These are phyloP conservation scores for Heliopora coerulea DNA, from an alignment of 92 coral and sea anemone genomes.

Conservation along the genomic window DNA sequence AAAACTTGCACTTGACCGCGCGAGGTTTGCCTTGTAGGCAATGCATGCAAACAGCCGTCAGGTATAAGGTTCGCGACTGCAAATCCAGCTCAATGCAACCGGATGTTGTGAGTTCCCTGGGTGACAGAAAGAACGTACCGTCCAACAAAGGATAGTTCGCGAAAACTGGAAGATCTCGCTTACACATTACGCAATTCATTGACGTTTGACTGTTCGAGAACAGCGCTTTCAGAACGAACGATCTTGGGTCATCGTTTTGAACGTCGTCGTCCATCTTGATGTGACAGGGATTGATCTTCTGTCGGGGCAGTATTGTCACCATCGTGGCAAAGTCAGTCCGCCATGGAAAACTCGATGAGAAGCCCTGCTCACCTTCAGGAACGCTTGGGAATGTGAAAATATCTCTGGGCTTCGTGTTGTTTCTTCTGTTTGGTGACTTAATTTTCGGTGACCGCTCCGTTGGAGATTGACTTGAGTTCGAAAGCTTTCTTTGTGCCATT, in stretches of 20 bases:
- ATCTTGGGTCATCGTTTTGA: slow-evolving; percentile 82
- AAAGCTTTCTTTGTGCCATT: slow-evolving; percentile 25
- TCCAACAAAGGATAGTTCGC: slow-evolving; percentile 97
- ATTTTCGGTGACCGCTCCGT: slow-evolving; percentile 30
- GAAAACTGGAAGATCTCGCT: slow-evolving; percentile 84
- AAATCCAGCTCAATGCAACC: slow-evolving; percentile 81
- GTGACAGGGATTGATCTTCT: slow-evolving; percentile 95
- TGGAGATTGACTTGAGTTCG: slow-evolving; percentile 34
- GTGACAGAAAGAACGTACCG: slow-evolving; percentile 91
- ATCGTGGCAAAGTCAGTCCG: slow-evolving; percentile 92
- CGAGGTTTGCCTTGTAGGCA: slow-evolving; percentile 93
- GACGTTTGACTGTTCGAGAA: slow-evolving; percentile 70
- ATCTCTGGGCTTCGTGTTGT: slow-evolving; percentile 29
- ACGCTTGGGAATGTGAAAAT: slow-evolving; percentile 23
- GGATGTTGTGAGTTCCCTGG: slow-evolving; percentile 71
- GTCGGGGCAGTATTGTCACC: slow-evolving; percentile 87
- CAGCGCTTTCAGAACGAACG: slow-evolving; percentile 80
- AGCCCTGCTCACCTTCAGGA: slow-evolving; percentile 25
- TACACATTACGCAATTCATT: slow-evolving; percentile 85
- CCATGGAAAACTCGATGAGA: slow-evolving; percentile 64
- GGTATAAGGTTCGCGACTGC: slow-evolving; percentile 70
- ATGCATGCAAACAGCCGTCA: slow-evolving; percentile 91
- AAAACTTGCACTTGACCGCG: slow-evolving; percentile 86
- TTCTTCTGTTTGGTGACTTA: slow-evolving; percentile 31
- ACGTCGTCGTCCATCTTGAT: slow-evolving; percentile 97